phyloP scores from a whole-genome alignment of 1,140 invertebrate genomes.

The Caenorhabditis brenneri region DNA sequence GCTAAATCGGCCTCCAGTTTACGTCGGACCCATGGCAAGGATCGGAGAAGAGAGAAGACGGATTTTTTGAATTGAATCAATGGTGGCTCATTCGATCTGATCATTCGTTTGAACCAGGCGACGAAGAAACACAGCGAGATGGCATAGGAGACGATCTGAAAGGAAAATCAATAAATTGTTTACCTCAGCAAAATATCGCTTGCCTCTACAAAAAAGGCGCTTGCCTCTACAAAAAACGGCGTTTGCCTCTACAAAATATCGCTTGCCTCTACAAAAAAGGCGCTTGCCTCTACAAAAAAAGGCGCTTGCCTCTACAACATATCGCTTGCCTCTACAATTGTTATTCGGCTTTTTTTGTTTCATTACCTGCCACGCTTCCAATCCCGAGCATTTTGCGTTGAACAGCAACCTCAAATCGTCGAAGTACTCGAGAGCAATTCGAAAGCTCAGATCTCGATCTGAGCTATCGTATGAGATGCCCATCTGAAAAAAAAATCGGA shows the following conservation, averaged over 20 bases:
- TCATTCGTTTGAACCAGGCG: constrained; percentile 24
- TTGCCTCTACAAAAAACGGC: too few species aligned
- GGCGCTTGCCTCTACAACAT: too few species aligned
- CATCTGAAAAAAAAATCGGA: neutral
- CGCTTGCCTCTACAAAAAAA: too few species aligned
- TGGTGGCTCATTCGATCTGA: neutral
- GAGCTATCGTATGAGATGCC: neutral
- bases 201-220: too few species aligned
- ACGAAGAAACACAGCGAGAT: constrained; percentile 43
- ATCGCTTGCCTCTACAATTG: too few species aligned
- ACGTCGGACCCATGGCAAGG: constrained; percentile 48
- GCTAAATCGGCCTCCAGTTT: constrained; percentile 52
- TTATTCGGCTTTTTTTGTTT: too few species aligned
- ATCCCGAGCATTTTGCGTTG: constrained; percentile 17
- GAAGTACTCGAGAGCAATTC: constrained; percentile 24
- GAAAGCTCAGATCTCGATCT: constrained; percentile 13
- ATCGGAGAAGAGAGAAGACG: constrained; percentile 28
- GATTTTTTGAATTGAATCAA: neutral
- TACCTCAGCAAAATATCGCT: too few species aligned
- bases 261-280: too few species aligned
- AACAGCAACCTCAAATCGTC: neutral
- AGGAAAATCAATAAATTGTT: too few species aligned
- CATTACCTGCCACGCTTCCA: constrained; percentile 35
- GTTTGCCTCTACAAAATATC: too few species aligned
- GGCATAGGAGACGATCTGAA: constrained; percentile 44